Evolutionary conservation across 2,113 vertebrate genomes (phyloP).

Genomic region (Centropus unirufus): DNA sequence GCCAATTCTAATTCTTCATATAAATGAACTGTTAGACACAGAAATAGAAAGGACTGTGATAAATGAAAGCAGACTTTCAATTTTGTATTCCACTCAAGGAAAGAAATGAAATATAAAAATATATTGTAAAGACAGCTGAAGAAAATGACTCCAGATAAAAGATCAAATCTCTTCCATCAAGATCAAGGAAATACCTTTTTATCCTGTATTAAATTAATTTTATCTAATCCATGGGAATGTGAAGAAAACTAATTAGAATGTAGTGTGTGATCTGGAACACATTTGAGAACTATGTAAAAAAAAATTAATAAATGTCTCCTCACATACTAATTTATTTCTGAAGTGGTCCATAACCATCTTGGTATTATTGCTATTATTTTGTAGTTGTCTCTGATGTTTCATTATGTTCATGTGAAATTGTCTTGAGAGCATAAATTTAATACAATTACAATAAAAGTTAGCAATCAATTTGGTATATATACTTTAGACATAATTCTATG

Average conservation of each 20-base stretch:
- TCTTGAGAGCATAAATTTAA: background rate
- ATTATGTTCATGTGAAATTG: background rate
- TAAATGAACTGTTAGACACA: background rate
- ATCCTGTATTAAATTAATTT: background rate
- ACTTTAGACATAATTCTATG: background rate
- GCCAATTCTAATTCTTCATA: background rate
- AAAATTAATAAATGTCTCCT: background rate
- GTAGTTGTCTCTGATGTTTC: background rate
- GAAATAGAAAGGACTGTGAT: background rate
- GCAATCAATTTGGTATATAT: background rate
- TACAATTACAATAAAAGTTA: background rate
- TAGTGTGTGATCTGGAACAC: background rate
- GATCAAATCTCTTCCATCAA: background rate
- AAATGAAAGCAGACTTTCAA: background rate
- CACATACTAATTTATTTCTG: background rate
- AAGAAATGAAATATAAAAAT: background rate
- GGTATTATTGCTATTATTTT: background rate
- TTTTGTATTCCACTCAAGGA: background rate
- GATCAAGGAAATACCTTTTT: background rate
- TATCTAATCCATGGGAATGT: background rate
- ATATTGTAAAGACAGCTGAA: background rate
- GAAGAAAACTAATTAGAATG: background rate
- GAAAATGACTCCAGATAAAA: background rate
- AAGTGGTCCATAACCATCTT: background rate
- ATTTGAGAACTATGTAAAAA: background rate